Evolutionary conservation across 30 jellyfish, hydroid and myxozoan species (phyloP), one percentile per base, ranked within the genome.

Genomic region (Pseudorhiza aurosa): DNA sequence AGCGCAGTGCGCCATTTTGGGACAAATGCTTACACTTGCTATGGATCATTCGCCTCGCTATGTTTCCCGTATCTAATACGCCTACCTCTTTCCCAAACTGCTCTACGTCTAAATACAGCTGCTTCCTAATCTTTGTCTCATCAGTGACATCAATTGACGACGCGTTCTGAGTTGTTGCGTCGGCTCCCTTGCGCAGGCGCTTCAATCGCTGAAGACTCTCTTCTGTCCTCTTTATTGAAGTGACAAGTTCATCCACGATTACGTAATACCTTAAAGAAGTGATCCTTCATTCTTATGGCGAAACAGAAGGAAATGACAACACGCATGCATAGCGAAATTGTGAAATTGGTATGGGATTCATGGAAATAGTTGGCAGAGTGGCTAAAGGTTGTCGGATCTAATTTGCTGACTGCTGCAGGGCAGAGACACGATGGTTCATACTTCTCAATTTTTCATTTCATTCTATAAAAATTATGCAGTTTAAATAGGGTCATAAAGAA

Each of bases 201-300:
- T 94, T 94, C 17, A 94, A 58, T 19, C 99, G 82, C 49, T 44
- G 93, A 24, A 94, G 89, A 77, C 99, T 94, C 75, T 94, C 99
- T 70, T 94, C 99, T 14, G 99, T 94, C 59, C 88, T 94, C 89
- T 83, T 83, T 30, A 94, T 94, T 5, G 99, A 83, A 1, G 99
- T 63, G 17, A 94, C 85, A 24, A 94, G 88, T 59, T 94, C 99
- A 31, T 87, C 87, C 26, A 94, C 97, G 11, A 83, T 59, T 2
- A 25, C 25, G 75, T 26, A 60, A 58, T 87, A 94, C 37, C 99
- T 94, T 45, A 45, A 81, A 26, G 11, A 53, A 9, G 60, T 46
- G 6, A n/a, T 57, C 17, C 31, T 7, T 39, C 68, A 53, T 53
- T 7, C 7, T 21, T 22, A 8, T 7, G 7, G 28, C 9, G 64